Base-by-base conservation (phyloP, 37 sponge, comb jelly and placozoan species). In the Ianthella basta region DNA sequence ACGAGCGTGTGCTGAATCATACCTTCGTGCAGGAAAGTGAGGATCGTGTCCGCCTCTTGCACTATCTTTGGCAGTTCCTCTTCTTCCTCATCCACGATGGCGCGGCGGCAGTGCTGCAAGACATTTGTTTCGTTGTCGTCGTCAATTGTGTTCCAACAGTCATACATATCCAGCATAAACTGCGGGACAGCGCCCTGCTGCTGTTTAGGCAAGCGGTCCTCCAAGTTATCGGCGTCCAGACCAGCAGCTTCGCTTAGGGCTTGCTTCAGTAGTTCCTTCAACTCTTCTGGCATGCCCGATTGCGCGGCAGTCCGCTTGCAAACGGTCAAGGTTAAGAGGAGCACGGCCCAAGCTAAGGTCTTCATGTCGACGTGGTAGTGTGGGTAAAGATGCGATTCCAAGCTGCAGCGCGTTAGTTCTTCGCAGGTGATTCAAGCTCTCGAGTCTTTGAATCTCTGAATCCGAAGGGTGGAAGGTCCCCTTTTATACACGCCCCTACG, bases 151-250 rank as follows among this genome's bases (percentile, higher is more conserved):
- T 3, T 81, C 90, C 90, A 85, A 61, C 90, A 89, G 29, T 85
- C 41, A 82, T 89, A 89, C 8, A 89, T 23, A 55, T 81, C 39
- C 32, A 32, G n/a, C 38, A 89, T 24, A 39, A 89, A 85, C 55
- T 81, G 29, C 0, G 90, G 90, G 4, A 70, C 40, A 0, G 34
- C 0, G 3, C 5, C 54, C 23, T 50, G 14, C 44, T 75, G 25
- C 50, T 44, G 50, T 44, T 44, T 44, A 16, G 32, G 35, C 35
- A 27, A 30, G 1, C 40, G 23, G 0, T 40, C 39, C n/a, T 70
- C 20, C 10, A 70, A 25, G 12, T 10, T 75, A 24, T 44, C 53
- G 53, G 50, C 1, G 1, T 75, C 78, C n/a, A 75, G 3, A 12
- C 78, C 78, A 18, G 54, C 55, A 1, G 2, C 37, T 19, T 75